Conservation (phyloP, 1,140 invertebrate genomes). For the Drosophila albomicans region DNA sequence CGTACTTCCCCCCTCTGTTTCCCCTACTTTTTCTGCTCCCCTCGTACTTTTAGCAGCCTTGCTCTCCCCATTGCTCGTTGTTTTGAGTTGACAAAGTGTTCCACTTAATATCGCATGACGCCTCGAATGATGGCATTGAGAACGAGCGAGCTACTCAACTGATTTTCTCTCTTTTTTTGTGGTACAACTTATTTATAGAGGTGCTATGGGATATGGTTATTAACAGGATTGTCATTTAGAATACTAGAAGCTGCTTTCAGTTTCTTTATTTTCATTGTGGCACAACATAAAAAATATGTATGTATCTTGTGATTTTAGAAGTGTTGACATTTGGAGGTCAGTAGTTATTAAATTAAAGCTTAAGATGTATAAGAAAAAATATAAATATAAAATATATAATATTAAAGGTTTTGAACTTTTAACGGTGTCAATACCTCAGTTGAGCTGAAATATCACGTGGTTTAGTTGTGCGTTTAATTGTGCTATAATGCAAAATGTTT, state of each 20-base stretch:
- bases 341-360: too few relatives aligned
- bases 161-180: constrained; percentile 64
- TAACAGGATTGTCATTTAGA: constrained; percentile 23
- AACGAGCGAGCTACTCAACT: constrained; percentile 55
- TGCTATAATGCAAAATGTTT: too few relatives aligned
- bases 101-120: constrained; percentile 80
- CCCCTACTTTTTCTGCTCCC: constrained; percentile 1
- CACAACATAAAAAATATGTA: neutral
- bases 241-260: neutral
- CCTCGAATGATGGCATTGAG: constrained; percentile 63
- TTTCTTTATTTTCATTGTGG: neutral
- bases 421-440: too few relatives aligned
- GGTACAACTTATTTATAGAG: constrained; percentile 36
- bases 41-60: neutral
- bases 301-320: too few relatives aligned
- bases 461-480: too few relatives aligned
- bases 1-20: neutral
- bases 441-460: too few relatives aligned
- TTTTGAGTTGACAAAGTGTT: constrained; percentile 76
- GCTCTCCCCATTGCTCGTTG: constrained; percentile 15
- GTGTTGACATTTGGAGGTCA: too few relatives aligned
- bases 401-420: too few relatives aligned
- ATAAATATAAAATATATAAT: too few relatives aligned
- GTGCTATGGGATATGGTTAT: constrained; percentile 25
- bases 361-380: too few relatives aligned